Base-by-base conservation (phyloP, 2,888 invertebrate genomes). In the Napeogenes sylphis region DNA sequence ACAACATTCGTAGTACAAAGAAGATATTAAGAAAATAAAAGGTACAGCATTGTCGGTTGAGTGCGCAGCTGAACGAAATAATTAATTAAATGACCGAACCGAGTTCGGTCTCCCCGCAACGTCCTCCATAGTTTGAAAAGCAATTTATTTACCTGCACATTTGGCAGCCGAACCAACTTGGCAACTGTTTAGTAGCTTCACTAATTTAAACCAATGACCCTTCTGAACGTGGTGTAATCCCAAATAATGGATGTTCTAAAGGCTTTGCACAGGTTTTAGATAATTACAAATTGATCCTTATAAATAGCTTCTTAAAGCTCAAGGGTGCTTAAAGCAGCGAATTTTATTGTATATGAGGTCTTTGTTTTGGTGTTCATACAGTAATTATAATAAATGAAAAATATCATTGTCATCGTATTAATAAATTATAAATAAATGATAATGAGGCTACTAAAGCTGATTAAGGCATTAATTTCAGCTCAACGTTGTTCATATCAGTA, bases 381-480 rank as follows among this genome's bases (percentile, higher is more conserved):
- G 21, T 21, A 21, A 21, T 21, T 21, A 21, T 21, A 21, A 21
- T 21, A 21, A 21, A 21, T 21, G 21, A 21, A 21, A 21, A 21
- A 42, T 10, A 42, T 42, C 42, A 42, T 42, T 12, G 42, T 42
- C 42, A 42, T 42, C 42, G 5, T 10, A 12, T 2, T 42, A 5
- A 35, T 35, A 12, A 10, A 10, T 42, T 10, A 42, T 42, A 42
- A 42, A 42, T 42, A 42, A 42, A 10, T 42, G 8, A 3, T 12
- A 10, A 81, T 76, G 69, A 76, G 68, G 73, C 81, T 78, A 75
- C 72, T 54, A 66, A 56, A 58, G 32, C 72, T 75, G 73, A 78
- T 77, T 80, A 79, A 78, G 71, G 67, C 73, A 78, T 81, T 83
- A 78, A 82, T 71, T 63, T 68, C 63, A 45, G 56, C 66, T 65